These are phyloP conservation scores for Acleris laterana DNA, from an alignment of 2,888 invertebrate genomes.

Conservation along the genomic window DNA sequence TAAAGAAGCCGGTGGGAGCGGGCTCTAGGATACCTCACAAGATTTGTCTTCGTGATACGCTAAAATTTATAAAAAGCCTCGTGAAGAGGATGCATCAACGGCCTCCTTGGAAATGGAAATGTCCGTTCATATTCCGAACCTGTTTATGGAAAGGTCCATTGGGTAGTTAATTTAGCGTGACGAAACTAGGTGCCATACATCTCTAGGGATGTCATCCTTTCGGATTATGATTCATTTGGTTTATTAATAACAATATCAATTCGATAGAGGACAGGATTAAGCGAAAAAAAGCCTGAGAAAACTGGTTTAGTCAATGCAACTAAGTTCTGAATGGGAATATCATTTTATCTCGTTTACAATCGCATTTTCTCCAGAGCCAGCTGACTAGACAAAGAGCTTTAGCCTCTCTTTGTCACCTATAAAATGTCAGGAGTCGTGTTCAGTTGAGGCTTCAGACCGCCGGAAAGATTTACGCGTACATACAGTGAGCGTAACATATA, in stretches of 20 bases:
- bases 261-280: not conserved
- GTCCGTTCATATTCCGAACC: conserved; percentile 60
- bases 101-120: conserved; percentile 77
- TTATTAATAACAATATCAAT: conserved; percentile 14
- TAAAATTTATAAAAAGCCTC: conserved; percentile 70
- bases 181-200: conserved; percentile 67
- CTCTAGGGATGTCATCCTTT: conserved; percentile 54
- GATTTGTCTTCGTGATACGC: conserved; percentile 82
- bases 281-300: conserved; percentile 1
- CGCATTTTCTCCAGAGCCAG: conserved; percentile 4
- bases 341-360: conserved; percentile 9
- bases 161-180: conserved; percentile 69
- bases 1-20: conserved; percentile 72
- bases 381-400: conserved; percentile 31
- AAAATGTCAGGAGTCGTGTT: conserved; percentile 30
- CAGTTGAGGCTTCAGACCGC: conserved; percentile 27
- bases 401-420: conserved; percentile 34
- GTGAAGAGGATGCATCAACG: conserved; percentile 56
- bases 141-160: conserved; percentile 59
- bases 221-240: conserved; percentile 59
- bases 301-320: conserved; percentile 7
- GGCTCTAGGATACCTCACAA: conserved; percentile 60
- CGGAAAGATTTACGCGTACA: conserved; percentile 34
- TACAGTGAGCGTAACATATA: conserved; percentile 32
- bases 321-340: conserved; percentile 10